Base-by-base conservation (phyloP, 2,888 invertebrate species). In the Tinea pellionella region DNA sequence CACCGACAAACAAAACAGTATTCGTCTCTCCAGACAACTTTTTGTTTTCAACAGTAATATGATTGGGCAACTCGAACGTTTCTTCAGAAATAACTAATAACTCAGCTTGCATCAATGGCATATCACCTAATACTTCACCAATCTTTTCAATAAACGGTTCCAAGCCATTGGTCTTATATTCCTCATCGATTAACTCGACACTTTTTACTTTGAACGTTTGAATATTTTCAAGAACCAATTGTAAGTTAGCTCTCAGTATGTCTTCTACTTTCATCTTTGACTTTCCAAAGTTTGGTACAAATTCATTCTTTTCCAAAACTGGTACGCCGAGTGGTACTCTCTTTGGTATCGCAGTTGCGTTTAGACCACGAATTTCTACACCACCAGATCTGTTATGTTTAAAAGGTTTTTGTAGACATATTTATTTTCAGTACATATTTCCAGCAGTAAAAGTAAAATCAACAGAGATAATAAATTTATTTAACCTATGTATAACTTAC, bases 361-460 rank as follows among this genome's bases (percentile, higher is more conserved):
- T 91, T 0, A 96, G 80, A 2, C 95, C 95, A 60, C 91, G 89
- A 6, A 96, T 83, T 77, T 94, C 93, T 0, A 96, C 92, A 62
- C 94, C 94, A 55, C 94, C 95, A 61, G 92, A 90, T 64, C 91
- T 89, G 63, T 85, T 51, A 18, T 24, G 13, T 4, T 41, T 8
- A 41, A 2, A 41, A 41, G 8, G 9, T 3, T 41, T n/a, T n/a
- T n/a, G n/a, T n/a, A n/a, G n/a, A n/a, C n/a, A n/a, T n/a, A n/a
- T n/a, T n/a, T n/a, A n/a, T n/a, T n/a, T n/a, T n/a, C n/a, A n/a
- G n/a, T n/a, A n/a, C n/a, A n/a, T n/a, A n/a, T n/a, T n/a, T n/a
- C n/a, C n/a, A n/a, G n/a, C n/a, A n/a, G n/a, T n/a, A n/a, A n/a
- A n/a, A n/a, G n/a, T n/a, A n/a, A n/a, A n/a, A n/a, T n/a, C n/a